These are phyloP conservation scores for Polypedilum pembai DNA, from an alignment of 1,140 invertebrate species.

Conservation along the genomic window DNA sequence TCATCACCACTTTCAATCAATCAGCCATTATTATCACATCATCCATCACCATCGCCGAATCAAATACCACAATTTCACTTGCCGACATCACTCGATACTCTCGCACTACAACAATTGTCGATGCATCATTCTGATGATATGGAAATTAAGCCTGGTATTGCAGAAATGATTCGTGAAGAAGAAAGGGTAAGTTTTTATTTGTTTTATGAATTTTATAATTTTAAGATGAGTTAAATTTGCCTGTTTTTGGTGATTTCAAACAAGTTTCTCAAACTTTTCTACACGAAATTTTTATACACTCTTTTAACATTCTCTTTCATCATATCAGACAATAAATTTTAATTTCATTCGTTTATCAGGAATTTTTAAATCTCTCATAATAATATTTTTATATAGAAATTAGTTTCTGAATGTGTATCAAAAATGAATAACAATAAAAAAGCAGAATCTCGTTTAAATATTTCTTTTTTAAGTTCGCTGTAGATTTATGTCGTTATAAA, in stretches of 20 bases:
- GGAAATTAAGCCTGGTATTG: slow-evolving; percentile 87
- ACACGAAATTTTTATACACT: too few species aligned
- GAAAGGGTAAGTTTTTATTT: slow-evolving; percentile 71
- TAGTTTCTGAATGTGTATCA: too few species aligned
- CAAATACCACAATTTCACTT: slow-evolving; percentile 35
- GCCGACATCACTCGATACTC: slow-evolving; percentile 34
- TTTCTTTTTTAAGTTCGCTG: neutral
- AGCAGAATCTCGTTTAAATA: too few species aligned
- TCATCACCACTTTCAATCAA: slow-evolving; percentile 32
- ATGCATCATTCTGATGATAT: slow-evolving; percentile 59
- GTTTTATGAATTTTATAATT: neutral
- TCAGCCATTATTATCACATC: slow-evolving; percentile 1
- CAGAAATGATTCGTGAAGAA: slow-evolving; percentile 90
- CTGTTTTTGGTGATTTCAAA: too few species aligned
- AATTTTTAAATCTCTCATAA: too few species aligned
- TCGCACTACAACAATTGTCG: slow-evolving; percentile 33
- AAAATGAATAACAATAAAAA: too few species aligned
- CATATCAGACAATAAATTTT: too few species aligned
- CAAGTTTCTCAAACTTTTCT: too few species aligned
- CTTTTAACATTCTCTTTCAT: too few species aligned
- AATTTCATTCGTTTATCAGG: too few species aligned
- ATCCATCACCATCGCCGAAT: slow-evolving; percentile 38
- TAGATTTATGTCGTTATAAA: slow-evolving; percentile 20
- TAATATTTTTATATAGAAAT: too few species aligned
- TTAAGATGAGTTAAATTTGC: too few species aligned